Percentiles rank a stretch among this genome's conserved stretches.
Conservation (phyloP, 2,797 vertebrate species). For the Orestias chungarensis region DNA sequence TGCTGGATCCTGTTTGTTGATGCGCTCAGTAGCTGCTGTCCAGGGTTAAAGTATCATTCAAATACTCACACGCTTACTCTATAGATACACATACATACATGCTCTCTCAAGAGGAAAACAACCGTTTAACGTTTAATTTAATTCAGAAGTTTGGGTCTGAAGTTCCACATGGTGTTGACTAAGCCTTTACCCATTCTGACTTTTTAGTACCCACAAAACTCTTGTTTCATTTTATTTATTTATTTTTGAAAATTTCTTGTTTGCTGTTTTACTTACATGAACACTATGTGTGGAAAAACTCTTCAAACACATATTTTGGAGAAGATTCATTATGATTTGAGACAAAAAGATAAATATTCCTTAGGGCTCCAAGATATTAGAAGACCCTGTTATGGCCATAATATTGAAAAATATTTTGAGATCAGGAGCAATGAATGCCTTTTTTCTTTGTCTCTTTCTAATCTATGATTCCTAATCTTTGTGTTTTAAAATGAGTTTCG, state of each 20-base stretch:
- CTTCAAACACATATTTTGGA: not conserved
- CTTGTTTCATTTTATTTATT: slow-evolving; percentile 11
- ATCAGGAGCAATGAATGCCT: too few relatives aligned
- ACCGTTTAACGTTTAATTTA: slow-evolving; percentile 53
- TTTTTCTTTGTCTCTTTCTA: too few relatives aligned
- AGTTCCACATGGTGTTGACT: slow-evolving; percentile 52
- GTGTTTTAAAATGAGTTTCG: too few relatives aligned
- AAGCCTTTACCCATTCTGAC: slow-evolving; percentile 63
- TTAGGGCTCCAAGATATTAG: too few relatives aligned
- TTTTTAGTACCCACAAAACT: slow-evolving; percentile 43
- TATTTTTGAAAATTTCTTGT: slow-evolving; percentile 10
- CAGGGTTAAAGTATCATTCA: slow-evolving; percentile 19
- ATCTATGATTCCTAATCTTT: too few relatives aligned
- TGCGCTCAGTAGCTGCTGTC: slow-evolving; percentile 40
- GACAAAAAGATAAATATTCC: too few relatives aligned
- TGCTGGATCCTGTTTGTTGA: slow-evolving; percentile 47
- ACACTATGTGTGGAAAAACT: too few relatives aligned
- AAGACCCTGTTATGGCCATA: too few relatives aligned
- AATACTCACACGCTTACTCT: slow-evolving; percentile 3
- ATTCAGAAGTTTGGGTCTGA: slow-evolving; percentile 43
- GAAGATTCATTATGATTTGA: too few relatives aligned
- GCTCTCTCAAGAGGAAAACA: slow-evolving; percentile 17
- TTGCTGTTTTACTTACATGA: too few relatives aligned
- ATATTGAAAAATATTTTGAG: too few relatives aligned
- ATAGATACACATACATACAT: slow-evolving; percentile 4